Evolutionary conservation across 2,113 vertebrate genomes (phyloP).

Genomic region (Ageneiosus marmoratus): DNA sequence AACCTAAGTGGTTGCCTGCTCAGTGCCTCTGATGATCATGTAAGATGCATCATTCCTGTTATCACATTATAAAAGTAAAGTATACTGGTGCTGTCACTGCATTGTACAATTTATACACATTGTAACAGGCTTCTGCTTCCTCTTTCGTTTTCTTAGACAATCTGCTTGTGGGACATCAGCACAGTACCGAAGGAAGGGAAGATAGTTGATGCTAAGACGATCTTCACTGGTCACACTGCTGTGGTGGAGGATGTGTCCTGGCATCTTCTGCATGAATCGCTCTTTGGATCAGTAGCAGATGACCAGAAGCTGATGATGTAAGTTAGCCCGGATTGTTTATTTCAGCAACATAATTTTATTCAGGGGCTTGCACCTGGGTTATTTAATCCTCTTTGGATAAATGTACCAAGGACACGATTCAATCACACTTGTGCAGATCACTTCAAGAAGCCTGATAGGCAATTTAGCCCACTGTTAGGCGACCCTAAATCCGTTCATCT

Average conservation of each 20-base stretch:
- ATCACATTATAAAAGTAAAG: background rate
- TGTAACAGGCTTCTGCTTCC: background rate
- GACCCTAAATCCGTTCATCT: background rate
- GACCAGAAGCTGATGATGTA: conserved; percentile 99
- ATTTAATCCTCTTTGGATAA: background rate
- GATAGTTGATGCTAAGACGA: conserved; percentile 96
- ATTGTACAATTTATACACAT: background rate
- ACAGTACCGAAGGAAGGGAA: conserved; percentile 96
- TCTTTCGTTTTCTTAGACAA: conserved; percentile 78
- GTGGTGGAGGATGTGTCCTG: conserved; percentile 97
- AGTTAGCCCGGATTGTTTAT: conserved; percentile 59
- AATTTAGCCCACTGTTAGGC: background rate
- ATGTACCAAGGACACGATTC: too few relatives aligned
- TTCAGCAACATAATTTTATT: background rate
- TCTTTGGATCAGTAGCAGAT: conserved; percentile 95
- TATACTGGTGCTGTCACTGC: background rate
- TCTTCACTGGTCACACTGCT: conserved; percentile 96
- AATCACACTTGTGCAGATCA: background rate
- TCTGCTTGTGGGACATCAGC: conserved; percentile 98
- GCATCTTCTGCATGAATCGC: conserved; percentile 93
- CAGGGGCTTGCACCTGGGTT: background rate
- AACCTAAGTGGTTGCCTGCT: conserved; percentile 95
- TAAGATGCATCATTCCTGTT: conserved; percentile 63
- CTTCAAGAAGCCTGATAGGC: background rate
- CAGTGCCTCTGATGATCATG: conserved; percentile 97